Evolutionary conservation across 2,113 vertebrate genomes (phyloP), one percentile per base, ranked within the genome.

Genomic region (Oryzias curvinotus): DNA sequence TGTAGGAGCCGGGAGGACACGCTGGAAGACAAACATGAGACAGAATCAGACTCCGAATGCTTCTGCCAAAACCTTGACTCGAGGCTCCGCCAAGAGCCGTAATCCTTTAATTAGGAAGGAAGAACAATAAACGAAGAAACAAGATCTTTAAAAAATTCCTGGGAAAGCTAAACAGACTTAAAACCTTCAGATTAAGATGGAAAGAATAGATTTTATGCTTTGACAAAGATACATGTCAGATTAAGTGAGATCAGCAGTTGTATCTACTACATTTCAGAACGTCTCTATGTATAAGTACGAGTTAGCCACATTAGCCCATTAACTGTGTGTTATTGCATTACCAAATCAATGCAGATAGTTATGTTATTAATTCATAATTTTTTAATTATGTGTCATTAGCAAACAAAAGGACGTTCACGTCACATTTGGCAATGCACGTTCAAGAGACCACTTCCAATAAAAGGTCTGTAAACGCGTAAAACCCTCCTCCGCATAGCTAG

Each of bases 1-100:
- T 98, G 82, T 96, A 98, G 71, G 94, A 96, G 3, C 95, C 95
- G 0, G 91, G 87, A 1, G 94, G 95, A 69, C 96, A 98, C 3
- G 95, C 96, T 98, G 82, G 0, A 74, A 75, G 26, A 68, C 74
- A 85, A 53, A 59, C 36, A 36, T 12, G 10, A 36, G 3, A 36
- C 36, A 17, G n/a, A 48, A 19, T 16, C 1, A 7, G 19, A 18
- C 47, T 48, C n/a, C 15, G 19, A 18, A 48, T 12, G n/a, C 6
- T 48, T 48, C 16, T 48, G 19, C 19, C 16, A 48, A n/a, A 18
- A 36, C 30, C 10, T 36, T 36, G 17, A 48, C n/a, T 18, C 10
- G 47, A n/a, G 12, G 15, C 47, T 1, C 12, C 7, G n/a, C 19
- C n/a, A 48, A 48, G 6, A 5, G 50, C 50, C 17, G 1, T 28